Base-by-base conservation (phyloP, 2,797 vertebrate genomes). In the Chaetodon trifasciatus region DNA sequence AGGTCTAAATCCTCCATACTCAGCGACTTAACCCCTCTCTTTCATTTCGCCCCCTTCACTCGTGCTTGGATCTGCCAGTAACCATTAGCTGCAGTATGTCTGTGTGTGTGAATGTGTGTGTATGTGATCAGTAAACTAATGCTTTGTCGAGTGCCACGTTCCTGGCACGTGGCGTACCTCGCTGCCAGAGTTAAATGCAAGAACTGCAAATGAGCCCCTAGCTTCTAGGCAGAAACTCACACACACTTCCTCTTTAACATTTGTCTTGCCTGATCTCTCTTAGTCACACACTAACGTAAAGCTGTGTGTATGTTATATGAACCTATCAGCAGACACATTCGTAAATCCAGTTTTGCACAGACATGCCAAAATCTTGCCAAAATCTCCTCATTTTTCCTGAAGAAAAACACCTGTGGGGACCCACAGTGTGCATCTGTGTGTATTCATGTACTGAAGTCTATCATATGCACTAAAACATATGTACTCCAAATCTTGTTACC, bases 1-100 rank as follows among this genome's bases (percentile, higher is more conserved):
- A 94, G 92, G 91, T 93, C 90, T 91, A 94, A 95, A 95, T 96
- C 95, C 91, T 90, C 89, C 92, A 93, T 94, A 95, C 95, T 94
- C 94, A 93, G 81, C 74, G 93, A 93, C 94, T 95, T 96, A 95
- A 94, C 93, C 94, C 85, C 90, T 92, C 90, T 88, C 95, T 95
- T 95, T 95, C 93, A 94, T 95, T 93, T 89, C 64, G 82, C 92
- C 90, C 91, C 82, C 83, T 87, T 88, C 84, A 79, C 92, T 90
- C 62, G 81, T 90, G 90, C 92, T 92, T 44, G 77, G 89, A 91
- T 93, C 89, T 87, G 85, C 86, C 91, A 76, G 90, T 82, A 93
- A 89, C 92, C 86, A 92, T 93, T 93, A 92, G 83, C 87, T 64
- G 85, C 85, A 58, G 86, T 46, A 49, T 69, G 78, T 60, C 21